phyloP scores from a whole-genome alignment of 2,113 vertebrate species.

The Erythrocercus mccallii region DNA sequence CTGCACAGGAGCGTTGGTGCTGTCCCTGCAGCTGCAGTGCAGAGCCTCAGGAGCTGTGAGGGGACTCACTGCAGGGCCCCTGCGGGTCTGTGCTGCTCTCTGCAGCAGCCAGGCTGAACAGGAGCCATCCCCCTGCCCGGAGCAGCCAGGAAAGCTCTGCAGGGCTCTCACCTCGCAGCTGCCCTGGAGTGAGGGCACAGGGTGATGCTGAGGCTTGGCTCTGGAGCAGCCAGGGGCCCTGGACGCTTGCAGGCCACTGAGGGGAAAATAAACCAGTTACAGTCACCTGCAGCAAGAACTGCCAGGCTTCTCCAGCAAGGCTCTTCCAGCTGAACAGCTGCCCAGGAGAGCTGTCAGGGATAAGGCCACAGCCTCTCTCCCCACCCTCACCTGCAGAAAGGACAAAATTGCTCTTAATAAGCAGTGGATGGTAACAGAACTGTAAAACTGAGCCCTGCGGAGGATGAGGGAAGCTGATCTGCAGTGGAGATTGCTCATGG shows the following conservation, averaged over 20 bases:
- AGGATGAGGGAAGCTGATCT: background rate
- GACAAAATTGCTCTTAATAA: background rate
- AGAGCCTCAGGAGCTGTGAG: background rate
- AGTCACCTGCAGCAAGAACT: background rate
- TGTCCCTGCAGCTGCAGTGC: background rate
- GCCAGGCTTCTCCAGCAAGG: background rate
- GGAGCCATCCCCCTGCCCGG: background rate
- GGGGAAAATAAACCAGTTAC: fast-evolving
- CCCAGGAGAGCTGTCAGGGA: background rate
- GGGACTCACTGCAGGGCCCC: background rate
- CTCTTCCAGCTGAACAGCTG: background rate
- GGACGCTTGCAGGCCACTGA: background rate
- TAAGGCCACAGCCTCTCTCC: background rate
- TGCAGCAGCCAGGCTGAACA: background rate
- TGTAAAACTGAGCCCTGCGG: background rate
- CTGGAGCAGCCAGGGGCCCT: no score
- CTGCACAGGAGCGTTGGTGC: background rate
- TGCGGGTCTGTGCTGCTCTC: background rate
- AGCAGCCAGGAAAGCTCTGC: background rate
- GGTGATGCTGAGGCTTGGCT: no score
- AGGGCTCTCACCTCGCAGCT: background rate
- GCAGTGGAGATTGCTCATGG: background rate
- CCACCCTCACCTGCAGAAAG: background rate
- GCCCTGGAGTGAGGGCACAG: no score
- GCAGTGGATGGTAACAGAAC: background rate